Base-by-base conservation (phyloP, 2,888 invertebrate species). In the Psylliodes chrysocephalus region DNA sequence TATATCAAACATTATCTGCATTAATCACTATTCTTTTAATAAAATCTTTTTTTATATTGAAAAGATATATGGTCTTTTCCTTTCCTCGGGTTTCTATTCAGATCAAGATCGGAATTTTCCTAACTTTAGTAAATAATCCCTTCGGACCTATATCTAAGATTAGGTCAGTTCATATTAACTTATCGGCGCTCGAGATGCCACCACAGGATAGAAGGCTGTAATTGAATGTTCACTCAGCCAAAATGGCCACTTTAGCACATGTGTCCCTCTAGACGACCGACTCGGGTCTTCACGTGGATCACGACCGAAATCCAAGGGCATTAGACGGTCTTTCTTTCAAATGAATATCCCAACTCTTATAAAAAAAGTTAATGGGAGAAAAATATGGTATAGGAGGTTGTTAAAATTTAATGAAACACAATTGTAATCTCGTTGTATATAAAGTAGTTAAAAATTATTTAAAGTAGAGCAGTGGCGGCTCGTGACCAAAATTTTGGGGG, bases 91-190 rank as follows among this genome's bases (percentile, higher is more conserved):
- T 53, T 60, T 49, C 52, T 33, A 60, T 38, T 35, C 46, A 60
- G 46, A 35, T 44, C 28, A 47, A 60, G 35, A 60, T 53, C 46
- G 14, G 60, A 46, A 52, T 46, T 35, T 25, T 42, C 46, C 33
- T 33, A 55, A 18, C 40, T 51, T n/a, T 22, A 19, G 51, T 56
- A 62, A 62, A 62, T 56, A 56, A 56, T 56, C 62, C 51, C 56
- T 22, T 47, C 7, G 38, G 62, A 40, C 47, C 62, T 17, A 56
- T 62, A 49, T 56, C 40, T 33, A 49, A 56, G 62, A 62, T 56
- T 62, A 51, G 62, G 62, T 62, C 56, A 62, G 62, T 51, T 62
- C 62, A 62, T 62, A 62, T 62, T 56, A 62, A 62, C 62, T 62
- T 62, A 62, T 62, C 55, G 62, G 40, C 47, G 55, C 51, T 51